These are phyloP conservation scores for Sylvia atricapilla DNA, from an alignment of 2,113 vertebrate species.

Conservation along the genomic window DNA sequence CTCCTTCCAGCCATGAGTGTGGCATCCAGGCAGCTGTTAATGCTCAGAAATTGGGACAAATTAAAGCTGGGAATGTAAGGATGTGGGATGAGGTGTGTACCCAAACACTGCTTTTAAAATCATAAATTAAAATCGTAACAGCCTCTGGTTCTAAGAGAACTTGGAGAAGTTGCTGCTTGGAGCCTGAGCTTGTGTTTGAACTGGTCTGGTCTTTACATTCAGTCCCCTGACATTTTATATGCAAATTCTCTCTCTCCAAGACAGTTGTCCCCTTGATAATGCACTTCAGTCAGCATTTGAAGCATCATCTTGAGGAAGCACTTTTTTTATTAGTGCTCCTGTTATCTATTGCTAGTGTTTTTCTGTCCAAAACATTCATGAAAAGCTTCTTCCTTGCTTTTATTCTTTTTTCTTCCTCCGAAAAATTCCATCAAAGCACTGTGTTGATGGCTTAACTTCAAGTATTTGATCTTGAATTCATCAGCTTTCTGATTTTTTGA, in stretches of 20 bases:
- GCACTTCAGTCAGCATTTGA: not conserved
- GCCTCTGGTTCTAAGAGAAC: not conserved
- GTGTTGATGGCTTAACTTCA: not conserved
- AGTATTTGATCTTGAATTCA: slow-evolving; percentile 36
- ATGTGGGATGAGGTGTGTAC: not conserved
- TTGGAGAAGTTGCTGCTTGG: not conserved
- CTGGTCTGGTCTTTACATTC: not conserved
- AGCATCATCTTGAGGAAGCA: not conserved
- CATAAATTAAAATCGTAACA: not conserved
- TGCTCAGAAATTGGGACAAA: not conserved
- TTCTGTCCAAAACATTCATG: not conserved
- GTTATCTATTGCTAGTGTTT: not conserved
- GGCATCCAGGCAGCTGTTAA: not conserved
- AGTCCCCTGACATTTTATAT: slow-evolving; percentile 6
- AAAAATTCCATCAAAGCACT: not conserved
- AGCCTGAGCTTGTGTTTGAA: not conserved
- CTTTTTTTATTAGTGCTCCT: not conserved
- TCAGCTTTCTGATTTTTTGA: slow-evolving; percentile 1
- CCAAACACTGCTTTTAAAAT: not conserved
- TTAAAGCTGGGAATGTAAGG: not conserved
- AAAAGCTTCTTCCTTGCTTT: not conserved
- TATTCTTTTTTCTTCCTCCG: accelerated
- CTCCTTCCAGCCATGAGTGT: not conserved
- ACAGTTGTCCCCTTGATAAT: not conserved
- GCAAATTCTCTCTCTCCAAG: not conserved